Conservation (phyloP, 30 jellyfish, hydroid and myxozoan genomes). For the Aurelia sp. region DNA sequence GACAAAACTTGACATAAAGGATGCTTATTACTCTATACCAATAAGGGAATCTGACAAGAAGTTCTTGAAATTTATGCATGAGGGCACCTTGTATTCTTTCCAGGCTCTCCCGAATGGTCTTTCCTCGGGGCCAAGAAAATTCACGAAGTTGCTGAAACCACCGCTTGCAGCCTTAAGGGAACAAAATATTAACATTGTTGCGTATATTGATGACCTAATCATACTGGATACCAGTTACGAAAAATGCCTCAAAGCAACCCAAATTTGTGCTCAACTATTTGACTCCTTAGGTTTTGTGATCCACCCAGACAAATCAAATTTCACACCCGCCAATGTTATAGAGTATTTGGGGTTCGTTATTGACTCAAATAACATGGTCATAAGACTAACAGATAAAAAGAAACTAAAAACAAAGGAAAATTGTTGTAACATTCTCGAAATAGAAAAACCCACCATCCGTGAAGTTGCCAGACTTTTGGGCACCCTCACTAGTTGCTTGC, state of each 20-base stretch:
- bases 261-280: neutral
- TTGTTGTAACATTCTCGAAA: neutral
- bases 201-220: neutral
- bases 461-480: constrained; percentile 28
- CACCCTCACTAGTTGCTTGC: constrained; percentile 13
- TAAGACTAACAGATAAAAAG: constrained; percentile 1
- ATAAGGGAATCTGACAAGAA: constrained; percentile 10
- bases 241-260: neutral
- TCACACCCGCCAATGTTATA: constrained; percentile 6
- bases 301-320: constrained; percentile 21
- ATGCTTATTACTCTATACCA: constrained; percentile 51
- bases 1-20: constrained; percentile 32
- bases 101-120: constrained; percentile 26
- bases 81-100: neutral
- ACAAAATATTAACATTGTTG: no score
- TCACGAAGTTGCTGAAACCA: constrained; percentile 35
- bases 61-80: constrained; percentile 9
- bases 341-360: constrained; percentile 30
- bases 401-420: neutral
- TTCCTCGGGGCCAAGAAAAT: constrained; percentile 17
- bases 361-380: constrained; percentile 9
- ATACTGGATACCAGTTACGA: neutral
- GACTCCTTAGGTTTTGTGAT: constrained; percentile 31
- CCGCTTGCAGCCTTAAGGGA: constrained; percentile 4
- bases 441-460: neutral